A percentile compares a stretch with the other conserved stretches of the same genome.
These are phyloP conservation scores for Laothoe populi DNA, from an alignment of 2,888 invertebrate species.

Conservation along the genomic window DNA sequence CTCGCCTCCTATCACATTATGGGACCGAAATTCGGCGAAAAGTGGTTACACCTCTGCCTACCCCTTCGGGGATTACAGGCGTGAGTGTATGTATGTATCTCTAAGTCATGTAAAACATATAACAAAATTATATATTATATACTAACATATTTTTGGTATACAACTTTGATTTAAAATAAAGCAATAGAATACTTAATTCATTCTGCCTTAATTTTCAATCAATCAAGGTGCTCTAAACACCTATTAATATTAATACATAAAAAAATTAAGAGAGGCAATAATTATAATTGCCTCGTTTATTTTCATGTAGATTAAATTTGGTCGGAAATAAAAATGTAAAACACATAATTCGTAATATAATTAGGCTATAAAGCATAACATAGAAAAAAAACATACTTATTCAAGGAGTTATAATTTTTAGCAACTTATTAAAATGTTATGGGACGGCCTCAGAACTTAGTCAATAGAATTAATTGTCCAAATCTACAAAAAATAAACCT, in stretches of 20 bases:
- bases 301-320: too few relatives aligned
- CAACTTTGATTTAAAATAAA: too few relatives aligned
- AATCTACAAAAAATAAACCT: background rate
- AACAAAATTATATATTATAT: background rate
- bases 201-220: background rate
- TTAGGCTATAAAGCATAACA: constrained; percentile 5
- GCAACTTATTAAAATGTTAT: constrained; percentile 8
- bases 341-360: constrained; percentile 21
- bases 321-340: constrained; percentile 3
- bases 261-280: too few relatives aligned
- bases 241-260: background rate
- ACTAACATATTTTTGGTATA: too few relatives aligned
- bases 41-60: too few relatives aligned
- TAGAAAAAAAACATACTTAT: background rate
- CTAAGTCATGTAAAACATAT: too few relatives aligned
- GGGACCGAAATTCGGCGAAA: too few relatives aligned
- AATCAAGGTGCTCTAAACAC: background rate
- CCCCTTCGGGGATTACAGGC: too few relatives aligned
- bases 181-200: background rate
- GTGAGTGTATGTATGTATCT: too few relatives aligned
- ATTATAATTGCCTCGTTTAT: too few relatives aligned
- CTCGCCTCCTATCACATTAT: too few relatives aligned
- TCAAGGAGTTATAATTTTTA: background rate
- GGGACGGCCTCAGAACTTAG: background rate
- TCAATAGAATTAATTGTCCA: constrained; percentile 7